phyloP scores from a whole-genome alignment of 2,113 vertebrate species.

The Numida meleagris region DNA sequence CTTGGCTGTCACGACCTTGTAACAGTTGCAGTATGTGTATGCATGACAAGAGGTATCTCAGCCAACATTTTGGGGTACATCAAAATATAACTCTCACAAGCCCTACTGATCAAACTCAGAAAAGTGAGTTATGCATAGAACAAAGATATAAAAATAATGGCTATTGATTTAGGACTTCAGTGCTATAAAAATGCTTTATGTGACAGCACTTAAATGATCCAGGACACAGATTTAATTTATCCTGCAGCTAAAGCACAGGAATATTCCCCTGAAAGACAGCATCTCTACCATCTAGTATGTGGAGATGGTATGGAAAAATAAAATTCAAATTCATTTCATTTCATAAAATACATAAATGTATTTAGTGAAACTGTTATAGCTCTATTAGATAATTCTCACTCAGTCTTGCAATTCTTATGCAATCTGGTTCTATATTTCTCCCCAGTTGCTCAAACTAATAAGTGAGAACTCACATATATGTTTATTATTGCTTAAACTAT shows the following conservation, averaged over 20 bases:
- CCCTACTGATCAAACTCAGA: neutral
- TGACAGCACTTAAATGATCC: neutral
- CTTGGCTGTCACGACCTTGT: neutral
- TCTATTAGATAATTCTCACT: neutral
- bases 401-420: neutral
- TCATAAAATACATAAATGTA: neutral
- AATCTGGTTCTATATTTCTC: neutral
- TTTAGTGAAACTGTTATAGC: neutral
- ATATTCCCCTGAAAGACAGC: neutral
- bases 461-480: neutral
- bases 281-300: neutral
- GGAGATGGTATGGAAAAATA: neutral
- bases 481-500: neutral
- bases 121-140: neutral
- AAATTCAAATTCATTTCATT: neutral
- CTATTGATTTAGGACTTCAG: neutral
- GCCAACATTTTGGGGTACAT: accelerated
- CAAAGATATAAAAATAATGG: neutral
- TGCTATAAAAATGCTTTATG: neutral
- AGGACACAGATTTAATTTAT: neutral
- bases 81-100: neutral
- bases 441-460: neutral
- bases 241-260: accelerated
- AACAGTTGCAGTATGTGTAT: neutral
- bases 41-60: neutral